Evolutionary conservation across 2,888 invertebrate genomes (phyloP).

Genomic region (Dinocampus coccinellae): DNA sequence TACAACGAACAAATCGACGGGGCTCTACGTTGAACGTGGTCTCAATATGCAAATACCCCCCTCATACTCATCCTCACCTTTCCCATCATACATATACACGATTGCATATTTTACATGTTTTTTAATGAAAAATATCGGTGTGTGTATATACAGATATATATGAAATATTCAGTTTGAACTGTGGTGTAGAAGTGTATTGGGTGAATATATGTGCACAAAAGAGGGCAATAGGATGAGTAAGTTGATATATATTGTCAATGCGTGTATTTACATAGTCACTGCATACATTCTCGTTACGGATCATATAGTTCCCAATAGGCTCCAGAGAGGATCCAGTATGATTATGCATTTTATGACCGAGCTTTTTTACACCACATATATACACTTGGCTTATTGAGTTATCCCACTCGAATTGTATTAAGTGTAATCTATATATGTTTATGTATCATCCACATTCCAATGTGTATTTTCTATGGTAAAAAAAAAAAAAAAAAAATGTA

Average conservation of each 20-base stretch:
- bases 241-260: slow-evolving; percentile 10
- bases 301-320: slow-evolving; percentile 34
- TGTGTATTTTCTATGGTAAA: too few species aligned
- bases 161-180: neutral
- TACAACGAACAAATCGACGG: slow-evolving; percentile 10
- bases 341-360: slow-evolving; percentile 36
- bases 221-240: neutral
- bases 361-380: slow-evolving; percentile 26
- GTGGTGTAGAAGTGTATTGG: neutral
- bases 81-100: neutral
- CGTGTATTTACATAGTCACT: slow-evolving; percentile 42
- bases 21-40: neutral
- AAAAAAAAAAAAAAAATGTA: too few species aligned
- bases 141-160: too few species aligned
- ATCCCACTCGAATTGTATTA: slow-evolving; percentile 12
- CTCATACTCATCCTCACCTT: too few species aligned
- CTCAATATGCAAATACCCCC: neutral
- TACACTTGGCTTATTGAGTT: slow-evolving; percentile 27
- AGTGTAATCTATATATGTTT: neutral
- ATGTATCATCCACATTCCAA: too few species aligned
- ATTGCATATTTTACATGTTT: slow-evolving; percentile 15
- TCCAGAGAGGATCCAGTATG: slow-evolving; percentile 29
- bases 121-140: neutral
- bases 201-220: neutral
- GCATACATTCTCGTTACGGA: slow-evolving; percentile 41